Evolutionary conservation across 1,140 invertebrate species (phyloP).

Genomic region (Calliphora vicina): DNA sequence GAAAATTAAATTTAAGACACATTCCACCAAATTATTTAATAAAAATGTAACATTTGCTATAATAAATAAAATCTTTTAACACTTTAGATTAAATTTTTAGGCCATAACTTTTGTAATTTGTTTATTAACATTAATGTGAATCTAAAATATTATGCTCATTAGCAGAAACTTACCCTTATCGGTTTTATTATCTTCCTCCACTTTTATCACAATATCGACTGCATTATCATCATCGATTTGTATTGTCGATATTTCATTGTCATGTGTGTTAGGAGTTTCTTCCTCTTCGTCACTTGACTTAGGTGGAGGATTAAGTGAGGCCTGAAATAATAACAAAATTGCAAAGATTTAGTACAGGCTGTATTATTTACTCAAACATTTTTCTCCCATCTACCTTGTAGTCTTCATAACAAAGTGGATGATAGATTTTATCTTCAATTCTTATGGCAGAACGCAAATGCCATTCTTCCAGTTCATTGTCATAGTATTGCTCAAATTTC

Average conservation of each 20-base stretch:
- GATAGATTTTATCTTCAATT: slow-evolving; percentile 82
- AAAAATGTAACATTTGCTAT: too few species aligned
- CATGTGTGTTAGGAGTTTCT: slow-evolving; percentile 45
- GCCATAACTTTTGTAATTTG: too few species aligned
- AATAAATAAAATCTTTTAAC: too few species aligned
- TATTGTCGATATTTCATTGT: slow-evolving; percentile 9
- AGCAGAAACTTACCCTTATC: slow-evolving; percentile 34
- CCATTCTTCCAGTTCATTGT: slow-evolving; percentile 97
- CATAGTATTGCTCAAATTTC: slow-evolving; percentile 91
- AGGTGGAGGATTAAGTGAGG: slow-evolving; percentile 51
- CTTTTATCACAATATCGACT: slow-evolving; percentile 55
- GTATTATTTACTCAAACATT: not conserved
- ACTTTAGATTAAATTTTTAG: too few species aligned
- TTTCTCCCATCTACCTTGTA: slow-evolving; percentile 70
- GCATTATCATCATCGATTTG: slow-evolving; percentile 53
- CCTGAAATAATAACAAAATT: slow-evolving; percentile 23
- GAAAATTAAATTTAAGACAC: slow-evolving; percentile 14
- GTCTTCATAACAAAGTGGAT: slow-evolving; percentile 91
- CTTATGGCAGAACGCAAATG: slow-evolving; percentile 84
- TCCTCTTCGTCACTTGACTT: slow-evolving; percentile 45
- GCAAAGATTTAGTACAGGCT: not conserved
- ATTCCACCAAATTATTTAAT: too few species aligned
- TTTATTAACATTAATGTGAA: too few species aligned
- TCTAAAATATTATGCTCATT: too few species aligned
- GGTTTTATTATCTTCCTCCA: slow-evolving; percentile 49